Evolutionary conservation across 35 echinoderm and acorn worm species (phyloP).

Genomic region (Apostichopus parvimensis): DNA sequence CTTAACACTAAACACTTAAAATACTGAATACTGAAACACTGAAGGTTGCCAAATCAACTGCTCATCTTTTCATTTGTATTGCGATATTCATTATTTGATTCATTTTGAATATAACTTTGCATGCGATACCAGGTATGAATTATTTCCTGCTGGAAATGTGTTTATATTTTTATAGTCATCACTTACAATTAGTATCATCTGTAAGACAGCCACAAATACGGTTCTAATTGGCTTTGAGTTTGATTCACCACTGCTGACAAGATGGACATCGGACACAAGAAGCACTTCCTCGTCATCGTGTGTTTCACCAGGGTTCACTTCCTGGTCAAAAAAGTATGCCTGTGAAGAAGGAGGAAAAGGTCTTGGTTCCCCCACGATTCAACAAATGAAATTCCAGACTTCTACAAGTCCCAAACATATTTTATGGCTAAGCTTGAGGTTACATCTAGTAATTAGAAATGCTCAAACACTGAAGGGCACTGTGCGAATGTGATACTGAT

Average conservation of each 20-base stretch:
- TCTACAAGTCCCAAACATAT: too few relatives aligned
- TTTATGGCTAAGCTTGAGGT: background rate
- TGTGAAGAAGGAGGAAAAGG: conserved; percentile 1
- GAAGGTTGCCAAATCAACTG: background rate
- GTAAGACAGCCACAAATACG: conserved; percentile 45
- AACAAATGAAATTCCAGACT: too few relatives aligned
- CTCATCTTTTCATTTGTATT: background rate
- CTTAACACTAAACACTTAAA: too few relatives aligned
- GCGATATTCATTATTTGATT: background rate
- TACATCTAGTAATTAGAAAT: background rate
- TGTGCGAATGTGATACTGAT: too few relatives aligned
- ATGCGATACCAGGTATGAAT: background rate
- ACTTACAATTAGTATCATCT: conserved; percentile 48
- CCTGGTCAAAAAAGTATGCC: conserved; percentile 48
- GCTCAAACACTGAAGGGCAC: background rate
- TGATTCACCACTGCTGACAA: conserved; percentile 23
- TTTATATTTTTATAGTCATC: background rate
- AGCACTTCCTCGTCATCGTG: conserved; percentile 9
- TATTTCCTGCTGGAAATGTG: background rate
- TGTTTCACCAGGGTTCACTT: background rate
- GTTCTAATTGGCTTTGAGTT: conserved; percentile 41
- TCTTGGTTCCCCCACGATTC: too few relatives aligned
- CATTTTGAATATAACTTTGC: background rate
- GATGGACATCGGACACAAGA: conserved; percentile 1
- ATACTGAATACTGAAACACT: background rate